Conservation (phyloP, 2,113 vertebrate species). For the Potamarius usumacintae region DNA sequence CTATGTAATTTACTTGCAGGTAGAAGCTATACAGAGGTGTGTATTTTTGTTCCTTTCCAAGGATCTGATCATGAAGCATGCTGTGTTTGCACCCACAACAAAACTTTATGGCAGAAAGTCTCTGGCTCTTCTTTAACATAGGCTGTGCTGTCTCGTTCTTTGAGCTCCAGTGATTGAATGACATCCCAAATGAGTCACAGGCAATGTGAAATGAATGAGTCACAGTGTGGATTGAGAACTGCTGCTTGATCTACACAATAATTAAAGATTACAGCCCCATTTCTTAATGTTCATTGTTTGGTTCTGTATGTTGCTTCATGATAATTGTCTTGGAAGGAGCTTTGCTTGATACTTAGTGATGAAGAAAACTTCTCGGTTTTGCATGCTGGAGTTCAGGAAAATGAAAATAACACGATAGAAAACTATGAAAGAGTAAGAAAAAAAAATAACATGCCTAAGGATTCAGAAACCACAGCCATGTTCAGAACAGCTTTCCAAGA, state of each 20-base stretch:
- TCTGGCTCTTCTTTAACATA: neutral
- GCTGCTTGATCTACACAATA: constrained; percentile 5
- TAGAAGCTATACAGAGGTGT: neutral
- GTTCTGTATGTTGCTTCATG: neutral
- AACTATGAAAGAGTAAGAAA: neutral
- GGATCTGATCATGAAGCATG: neutral
- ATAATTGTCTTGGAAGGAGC: neutral
- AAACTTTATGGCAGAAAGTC: neutral
- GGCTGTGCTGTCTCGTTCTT: neutral
- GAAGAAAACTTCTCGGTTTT: neutral
- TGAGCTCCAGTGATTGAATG: neutral
- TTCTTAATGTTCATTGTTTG: neutral
- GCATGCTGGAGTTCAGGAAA: neutral
- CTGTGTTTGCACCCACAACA: neutral
- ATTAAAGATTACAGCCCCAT: neutral
- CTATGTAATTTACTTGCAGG: neutral
- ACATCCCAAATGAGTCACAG: neutral
- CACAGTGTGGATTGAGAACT: neutral
- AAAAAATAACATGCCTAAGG: neutral
- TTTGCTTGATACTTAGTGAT: neutral
- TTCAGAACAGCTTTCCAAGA: neutral
- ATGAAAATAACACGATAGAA: neutral
- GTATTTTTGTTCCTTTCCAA: neutral
- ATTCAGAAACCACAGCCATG: neutral
- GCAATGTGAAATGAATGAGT: constrained; percentile 4